Evolutionary conservation across 2,888 invertebrate species (phyloP).

Genomic region (Microplitis deprimator): DNA sequence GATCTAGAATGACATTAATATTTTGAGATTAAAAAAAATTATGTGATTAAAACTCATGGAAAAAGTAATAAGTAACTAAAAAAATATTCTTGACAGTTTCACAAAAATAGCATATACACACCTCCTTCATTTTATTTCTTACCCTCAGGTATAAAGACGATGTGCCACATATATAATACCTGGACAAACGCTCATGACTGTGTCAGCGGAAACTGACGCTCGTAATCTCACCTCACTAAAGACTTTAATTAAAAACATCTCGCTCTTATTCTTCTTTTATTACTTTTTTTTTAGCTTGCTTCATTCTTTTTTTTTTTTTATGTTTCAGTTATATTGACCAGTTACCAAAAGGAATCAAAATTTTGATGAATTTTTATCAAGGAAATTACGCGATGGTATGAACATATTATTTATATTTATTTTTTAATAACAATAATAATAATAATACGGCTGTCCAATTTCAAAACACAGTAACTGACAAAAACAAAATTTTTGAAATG

Average conservation of each 20-base stretch:
- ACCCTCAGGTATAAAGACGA: neutral
- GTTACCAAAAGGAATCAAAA: neutral
- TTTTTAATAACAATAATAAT: too few species aligned
- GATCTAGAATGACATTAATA: too few species aligned
- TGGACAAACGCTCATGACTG: conserved; percentile 10
- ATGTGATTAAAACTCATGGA: too few species aligned
- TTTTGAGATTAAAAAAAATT: too few species aligned
- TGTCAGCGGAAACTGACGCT: conserved; percentile 2
- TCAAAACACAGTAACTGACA: too few species aligned
- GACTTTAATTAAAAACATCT: conserved; percentile 17
- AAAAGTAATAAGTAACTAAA: too few species aligned
- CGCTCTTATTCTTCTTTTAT: neutral
- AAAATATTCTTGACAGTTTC: neutral
- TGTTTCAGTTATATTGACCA: neutral
- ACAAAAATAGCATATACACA: neutral
- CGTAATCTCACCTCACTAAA: conserved; percentile 6
- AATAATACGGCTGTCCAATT: too few species aligned
- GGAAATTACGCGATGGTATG: too few species aligned
- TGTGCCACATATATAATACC: neutral
- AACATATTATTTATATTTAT: too few species aligned
- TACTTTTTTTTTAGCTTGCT: neutral
- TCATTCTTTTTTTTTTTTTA: neutral
- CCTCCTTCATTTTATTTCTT: neutral
- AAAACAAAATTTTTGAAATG: too few species aligned
- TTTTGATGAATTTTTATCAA: too few species aligned